Evolutionary conservation across 1,140 invertebrate species (phyloP).

Genomic region (Drosophila jambulina): DNA sequence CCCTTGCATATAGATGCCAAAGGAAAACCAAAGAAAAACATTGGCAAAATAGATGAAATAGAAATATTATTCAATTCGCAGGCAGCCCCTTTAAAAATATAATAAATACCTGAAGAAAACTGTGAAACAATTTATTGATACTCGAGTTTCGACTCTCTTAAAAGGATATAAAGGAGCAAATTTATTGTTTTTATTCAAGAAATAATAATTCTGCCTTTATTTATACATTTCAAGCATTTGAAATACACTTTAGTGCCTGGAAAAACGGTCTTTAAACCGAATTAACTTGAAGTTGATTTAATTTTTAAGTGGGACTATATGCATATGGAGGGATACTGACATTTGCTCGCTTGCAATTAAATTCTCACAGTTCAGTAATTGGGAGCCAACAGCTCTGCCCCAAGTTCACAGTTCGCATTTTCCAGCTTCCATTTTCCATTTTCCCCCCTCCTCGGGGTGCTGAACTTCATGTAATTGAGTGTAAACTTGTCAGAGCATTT

Average conservation of each 20-base stretch:
- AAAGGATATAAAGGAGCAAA: no score
- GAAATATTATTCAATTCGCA: not conserved
- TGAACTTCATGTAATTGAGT: constrained; percentile 50
- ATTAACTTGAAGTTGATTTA: not conserved
- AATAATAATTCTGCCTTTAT: not conserved
- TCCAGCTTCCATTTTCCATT: constrained; percentile 1
- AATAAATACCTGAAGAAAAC: not conserved
- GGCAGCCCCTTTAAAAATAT: not conserved
- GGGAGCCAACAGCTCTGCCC: not conserved
- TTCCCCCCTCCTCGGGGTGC: not conserved
- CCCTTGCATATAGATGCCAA: not conserved
- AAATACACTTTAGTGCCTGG: not conserved
- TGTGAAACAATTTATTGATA: not conserved
- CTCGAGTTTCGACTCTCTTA: not conserved
- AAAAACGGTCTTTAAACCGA: not conserved
- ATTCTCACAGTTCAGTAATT: constrained; percentile 28
- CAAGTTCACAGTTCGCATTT: constrained; percentile 12
- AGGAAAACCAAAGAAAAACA: constrained; percentile 7
- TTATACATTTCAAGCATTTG: not conserved
- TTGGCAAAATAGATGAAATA: not conserved
- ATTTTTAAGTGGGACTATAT: not conserved
- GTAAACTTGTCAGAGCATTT: constrained; percentile 52
- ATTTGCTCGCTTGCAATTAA: constrained; percentile 28
- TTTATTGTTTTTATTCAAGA: not conserved
- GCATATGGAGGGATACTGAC: not conserved